Percentiles rank a stretch among this genome's conserved stretches.
Evolutionary conservation across 2,888 invertebrate genomes (phyloP).

Genomic region (Erebia aethiops): DNA sequence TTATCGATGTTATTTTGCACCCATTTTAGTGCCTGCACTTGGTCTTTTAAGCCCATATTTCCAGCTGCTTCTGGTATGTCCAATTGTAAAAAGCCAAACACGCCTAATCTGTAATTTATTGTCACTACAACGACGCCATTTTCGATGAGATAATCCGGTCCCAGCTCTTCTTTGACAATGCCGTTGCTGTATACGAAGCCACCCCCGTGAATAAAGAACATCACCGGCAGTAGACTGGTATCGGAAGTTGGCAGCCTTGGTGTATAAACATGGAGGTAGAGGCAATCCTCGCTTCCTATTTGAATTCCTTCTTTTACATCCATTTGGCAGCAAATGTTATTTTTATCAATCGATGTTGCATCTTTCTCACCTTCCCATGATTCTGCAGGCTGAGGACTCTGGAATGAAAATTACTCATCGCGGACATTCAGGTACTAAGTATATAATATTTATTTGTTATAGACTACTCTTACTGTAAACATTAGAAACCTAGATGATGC

Average conservation of each 20-base stretch:
- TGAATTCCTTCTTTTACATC: slow-evolving; percentile 41
- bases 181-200: slow-evolving; percentile 62
- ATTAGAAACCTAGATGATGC: too few relatives aligned
- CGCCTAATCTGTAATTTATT: slow-evolving; percentile 67
- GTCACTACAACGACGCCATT: slow-evolving; percentile 63
- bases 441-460: neutral
- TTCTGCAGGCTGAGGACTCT: slow-evolving; percentile 64
- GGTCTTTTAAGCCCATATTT: slow-evolving; percentile 69
- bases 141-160: slow-evolving; percentile 64
- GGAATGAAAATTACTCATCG: slow-evolving; percentile 4
- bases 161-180: slow-evolving; percentile 51
- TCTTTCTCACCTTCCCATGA: slow-evolving; percentile 72
- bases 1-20: slow-evolving; percentile 56
- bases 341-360: slow-evolving; percentile 64
- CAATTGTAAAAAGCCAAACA: slow-evolving; percentile 65
- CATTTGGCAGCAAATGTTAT: slow-evolving; percentile 50
- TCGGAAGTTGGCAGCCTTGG: slow-evolving; percentile 49
- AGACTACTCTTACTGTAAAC: too few relatives aligned
- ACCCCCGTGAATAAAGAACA: slow-evolving; percentile 69
- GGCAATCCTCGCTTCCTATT: slow-evolving; percentile 64
- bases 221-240: slow-evolving; percentile 52
- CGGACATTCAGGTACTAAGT: neutral
- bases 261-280: slow-evolving; percentile 64
- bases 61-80: slow-evolving; percentile 60
- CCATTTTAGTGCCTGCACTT: slow-evolving; percentile 63